A percentile compares a stretch with the other conserved stretches of the same genome.
Evolutionary conservation across 2,797 vertebrate species (phyloP).

Genomic region (Pipistrellus pygmaeus): DNA sequence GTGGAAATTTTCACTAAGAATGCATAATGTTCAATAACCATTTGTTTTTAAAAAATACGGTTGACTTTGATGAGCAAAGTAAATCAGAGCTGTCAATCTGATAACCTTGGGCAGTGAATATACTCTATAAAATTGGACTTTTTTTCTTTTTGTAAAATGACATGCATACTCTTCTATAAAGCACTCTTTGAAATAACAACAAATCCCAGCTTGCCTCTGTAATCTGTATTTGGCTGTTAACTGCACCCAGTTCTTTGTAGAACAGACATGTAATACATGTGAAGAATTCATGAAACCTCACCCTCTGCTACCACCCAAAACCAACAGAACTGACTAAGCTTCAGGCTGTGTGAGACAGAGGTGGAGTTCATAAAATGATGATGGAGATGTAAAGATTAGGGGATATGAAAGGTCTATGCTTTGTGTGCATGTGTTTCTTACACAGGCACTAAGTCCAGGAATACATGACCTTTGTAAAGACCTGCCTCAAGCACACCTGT

Average conservation of each 20-base stretch:
- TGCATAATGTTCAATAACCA: neutral
- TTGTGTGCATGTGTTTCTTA: neutral
- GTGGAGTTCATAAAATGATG: neutral
- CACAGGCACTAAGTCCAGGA: neutral
- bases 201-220: neutral
- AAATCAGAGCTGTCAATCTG: slow-evolving; percentile 1
- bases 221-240: neutral
- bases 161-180: neutral
- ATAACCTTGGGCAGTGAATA: neutral
- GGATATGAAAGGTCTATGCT: neutral
- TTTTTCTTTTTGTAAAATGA: neutral
- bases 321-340: neutral
- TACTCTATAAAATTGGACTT: neutral
- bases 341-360: neutral
- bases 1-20: neutral
- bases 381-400: neutral
- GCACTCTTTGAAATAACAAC: neutral
- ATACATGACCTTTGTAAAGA: rapidly evolving
- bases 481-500: neutral
- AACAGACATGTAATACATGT: neutral
- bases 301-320: neutral
- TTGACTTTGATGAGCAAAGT: slow-evolving; percentile 10
- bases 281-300: neutral
- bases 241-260: neutral
- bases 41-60: slow-evolving; percentile 21